These are phyloP conservation scores for Phrynosoma platyrhinos DNA, from an alignment of 2,113 vertebrate species.

Conservation along the genomic window DNA sequence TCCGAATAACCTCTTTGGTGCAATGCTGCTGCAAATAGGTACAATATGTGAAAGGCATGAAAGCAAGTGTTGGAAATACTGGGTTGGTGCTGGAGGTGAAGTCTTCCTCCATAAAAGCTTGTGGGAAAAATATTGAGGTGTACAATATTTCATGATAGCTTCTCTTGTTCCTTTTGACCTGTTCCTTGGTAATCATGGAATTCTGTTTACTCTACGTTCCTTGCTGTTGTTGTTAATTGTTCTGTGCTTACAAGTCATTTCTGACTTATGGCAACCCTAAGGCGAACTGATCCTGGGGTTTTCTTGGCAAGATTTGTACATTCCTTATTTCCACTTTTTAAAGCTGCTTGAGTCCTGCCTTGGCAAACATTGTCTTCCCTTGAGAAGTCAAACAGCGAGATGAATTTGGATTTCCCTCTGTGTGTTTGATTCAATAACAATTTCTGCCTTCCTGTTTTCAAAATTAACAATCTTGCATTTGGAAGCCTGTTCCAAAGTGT, in stretches of 20 bases:
- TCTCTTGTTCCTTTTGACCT: background rate
- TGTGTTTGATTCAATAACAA: background rate
- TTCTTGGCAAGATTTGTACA: background rate
- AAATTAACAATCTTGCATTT: background rate
- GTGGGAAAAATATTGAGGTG: background rate
- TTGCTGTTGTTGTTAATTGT: too few species aligned
- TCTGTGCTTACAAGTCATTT: too few species aligned
- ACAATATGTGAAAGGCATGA: background rate
- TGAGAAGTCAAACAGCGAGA: background rate
- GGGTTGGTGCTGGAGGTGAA: background rate
- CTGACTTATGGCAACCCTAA: too few species aligned
- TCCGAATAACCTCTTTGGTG: background rate
- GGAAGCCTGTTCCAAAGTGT: background rate
- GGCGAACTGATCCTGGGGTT: too few species aligned
- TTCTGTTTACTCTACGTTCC: background rate
- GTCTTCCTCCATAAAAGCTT: background rate
- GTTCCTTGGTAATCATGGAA: background rate
- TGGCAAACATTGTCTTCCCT: background rate
- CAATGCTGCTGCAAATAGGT: background rate
- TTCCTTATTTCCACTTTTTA: background rate
- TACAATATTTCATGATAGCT: background rate
- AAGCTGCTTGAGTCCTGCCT: background rate
- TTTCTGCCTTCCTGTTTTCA: background rate
- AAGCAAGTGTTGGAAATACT: background rate
- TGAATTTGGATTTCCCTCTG: background rate